Conservation (phyloP, 2,113 vertebrate species). For the Danionella cerebrum region DNA sequence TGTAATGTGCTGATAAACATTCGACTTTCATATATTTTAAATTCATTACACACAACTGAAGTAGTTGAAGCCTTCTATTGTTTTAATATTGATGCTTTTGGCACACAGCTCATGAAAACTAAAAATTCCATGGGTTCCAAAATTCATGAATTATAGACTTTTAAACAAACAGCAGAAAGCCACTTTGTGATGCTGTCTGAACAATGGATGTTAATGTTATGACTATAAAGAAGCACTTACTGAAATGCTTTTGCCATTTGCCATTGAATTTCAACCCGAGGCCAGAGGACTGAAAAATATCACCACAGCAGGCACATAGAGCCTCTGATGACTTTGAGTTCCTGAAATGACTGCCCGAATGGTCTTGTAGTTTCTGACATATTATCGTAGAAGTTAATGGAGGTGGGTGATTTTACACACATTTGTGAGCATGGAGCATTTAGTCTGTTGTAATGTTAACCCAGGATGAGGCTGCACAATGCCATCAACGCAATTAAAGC, state of each 20-base stretch:
- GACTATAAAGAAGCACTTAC: slow-evolving; percentile 41
- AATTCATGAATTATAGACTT: slow-evolving; percentile 38
- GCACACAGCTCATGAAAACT: no score
- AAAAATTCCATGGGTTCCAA: no score
- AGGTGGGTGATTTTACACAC: slow-evolving; percentile 16
- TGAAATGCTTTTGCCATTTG: slow-evolving; percentile 41
- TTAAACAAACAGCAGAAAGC: slow-evolving; percentile 30
- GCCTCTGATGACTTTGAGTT: slow-evolving; percentile 22
- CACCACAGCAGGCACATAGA: neutral
- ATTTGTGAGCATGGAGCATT: slow-evolving; percentile 25
- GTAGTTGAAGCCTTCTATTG: no score
- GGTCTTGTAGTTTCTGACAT: slow-evolving; percentile 3
- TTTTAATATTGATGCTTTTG: no score
- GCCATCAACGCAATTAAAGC: neutral
- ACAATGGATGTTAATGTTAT: slow-evolving; percentile 42
- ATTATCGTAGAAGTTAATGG: slow-evolving; percentile 30
- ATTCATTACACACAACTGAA: no score
- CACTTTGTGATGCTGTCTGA: slow-evolving; percentile 35
- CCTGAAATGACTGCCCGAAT: slow-evolving; percentile 20
- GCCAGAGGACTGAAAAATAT: slow-evolving; percentile 26
- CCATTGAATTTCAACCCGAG: slow-evolving; percentile 29
- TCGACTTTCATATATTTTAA: no score
- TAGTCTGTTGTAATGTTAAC: slow-evolving; percentile 24
- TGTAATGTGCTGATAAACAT: no score
- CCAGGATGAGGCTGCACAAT: neutral